A percentile compares a stretch with the other conserved stretches of the same genome.
Evolutionary conservation across 2,797 vertebrate species (phyloP).

Genomic region (Paratrypauchen microcephalus): DNA sequence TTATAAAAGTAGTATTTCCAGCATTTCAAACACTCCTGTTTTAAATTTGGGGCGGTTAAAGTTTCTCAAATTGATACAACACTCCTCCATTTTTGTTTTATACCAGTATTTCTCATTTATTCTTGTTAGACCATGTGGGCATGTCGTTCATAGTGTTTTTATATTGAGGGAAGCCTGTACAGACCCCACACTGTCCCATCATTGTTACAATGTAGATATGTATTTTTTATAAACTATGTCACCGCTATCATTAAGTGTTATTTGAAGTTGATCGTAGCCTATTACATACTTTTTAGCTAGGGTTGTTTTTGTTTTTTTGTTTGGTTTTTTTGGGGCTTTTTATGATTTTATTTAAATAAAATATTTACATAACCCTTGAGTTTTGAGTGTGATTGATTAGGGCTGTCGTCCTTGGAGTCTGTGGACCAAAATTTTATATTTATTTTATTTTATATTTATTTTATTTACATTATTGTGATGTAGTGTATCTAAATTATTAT

Average conservation of each 20-base stretch:
- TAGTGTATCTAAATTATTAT: too few species aligned
- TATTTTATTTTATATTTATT: too few species aligned
- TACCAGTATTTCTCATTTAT: conserved; percentile 17
- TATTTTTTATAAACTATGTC: conserved; percentile 76
- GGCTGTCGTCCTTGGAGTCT: too few species aligned
- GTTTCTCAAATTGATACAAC: background rate
- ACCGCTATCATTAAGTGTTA: conserved; percentile 49
- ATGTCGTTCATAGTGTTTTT: conserved; percentile 34
- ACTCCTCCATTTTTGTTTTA: conserved; percentile 6
- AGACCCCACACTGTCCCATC: conserved; percentile 49
- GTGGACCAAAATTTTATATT: too few species aligned
- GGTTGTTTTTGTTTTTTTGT: conserved; percentile 32
- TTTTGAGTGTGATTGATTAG: conserved; percentile 10
- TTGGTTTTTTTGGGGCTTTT: conserved; percentile 53
- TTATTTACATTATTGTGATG: too few species aligned
- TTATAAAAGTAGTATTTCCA: background rate
- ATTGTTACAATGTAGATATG: conserved; percentile 77
- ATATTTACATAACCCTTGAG: conserved; percentile 49
- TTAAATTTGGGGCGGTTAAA: background rate
- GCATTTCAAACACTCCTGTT: background rate
- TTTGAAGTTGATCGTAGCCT: conserved; percentile 60
- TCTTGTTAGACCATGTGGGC: conserved; percentile 36
- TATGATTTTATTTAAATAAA: conserved; percentile 75
- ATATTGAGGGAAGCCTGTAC: conserved; percentile 43
- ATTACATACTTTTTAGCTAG: conserved; percentile 59